Evolutionary conservation across 2,113 vertebrate species (phyloP), one percentile per base, ranked within the genome.

Genomic region (Siniperca knerii): DNA sequence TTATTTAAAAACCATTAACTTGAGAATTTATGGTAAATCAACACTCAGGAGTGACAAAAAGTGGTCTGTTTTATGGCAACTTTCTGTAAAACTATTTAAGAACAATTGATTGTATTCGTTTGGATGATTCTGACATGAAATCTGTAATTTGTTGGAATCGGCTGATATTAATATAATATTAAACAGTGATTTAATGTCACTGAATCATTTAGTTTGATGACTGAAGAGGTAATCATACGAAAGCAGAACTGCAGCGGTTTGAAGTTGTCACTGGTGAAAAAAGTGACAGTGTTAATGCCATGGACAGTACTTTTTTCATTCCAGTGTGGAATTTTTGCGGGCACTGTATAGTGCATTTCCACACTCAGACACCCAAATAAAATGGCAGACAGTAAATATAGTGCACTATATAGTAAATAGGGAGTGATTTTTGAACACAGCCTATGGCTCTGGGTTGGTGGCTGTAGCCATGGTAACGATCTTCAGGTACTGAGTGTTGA

Each of bases 401-500:
- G 50, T 54, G 52, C 52, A 8, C 52, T 54, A 21, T 20, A 52
- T 54, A 54, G 20, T 54, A 21, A 21, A 21, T 21, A 54, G 6
- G 52, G 20, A 3, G 20, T 21, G 52, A 48, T 16, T 48, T 48
- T 48, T 16, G 15, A 4, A 48, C 46, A 54, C 20, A 3, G 85
- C 48, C 37, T 97, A 98, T 78, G 96, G 95, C 85, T 98, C 97
- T 5, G 82, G 93, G 92, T 75, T 95, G 71, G 94, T 86, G 4
- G 96, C 93, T 61, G 96, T 89, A 6, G 85, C 69, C 62, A 33
- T 37, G 74, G 82, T 60, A 0, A 94, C 90, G 78, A 96, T 96
- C 92, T 97, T 98, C 81, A 87, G 48, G 52, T 98, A 97, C 87
- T 99, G 98, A 85, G 29, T 94, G 92, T 95, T 94, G 89, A 99